Evolutionary conservation across 2,888 invertebrate genomes (phyloP).

Genomic region (Cheilosia variabilis): DNA sequence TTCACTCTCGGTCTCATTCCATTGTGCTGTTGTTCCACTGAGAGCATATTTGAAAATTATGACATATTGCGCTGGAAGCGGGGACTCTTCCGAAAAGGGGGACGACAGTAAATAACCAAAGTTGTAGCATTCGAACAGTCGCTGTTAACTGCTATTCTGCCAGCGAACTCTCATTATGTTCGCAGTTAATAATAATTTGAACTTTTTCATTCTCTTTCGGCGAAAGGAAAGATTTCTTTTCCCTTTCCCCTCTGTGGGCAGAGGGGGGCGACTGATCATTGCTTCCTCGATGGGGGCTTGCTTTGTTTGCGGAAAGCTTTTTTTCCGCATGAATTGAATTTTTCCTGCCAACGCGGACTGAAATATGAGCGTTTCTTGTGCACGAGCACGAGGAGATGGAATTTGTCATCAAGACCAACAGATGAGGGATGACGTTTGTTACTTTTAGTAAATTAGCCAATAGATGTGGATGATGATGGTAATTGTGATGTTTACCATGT

Average conservation of each 20-base stretch:
- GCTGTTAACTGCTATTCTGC: constrained; percentile 30
- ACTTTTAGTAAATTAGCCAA: constrained; percentile 63
- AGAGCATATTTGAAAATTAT: constrained; percentile 73
- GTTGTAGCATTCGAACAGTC: constrained; percentile 70
- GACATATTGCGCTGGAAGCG: constrained; percentile 64
- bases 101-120: constrained; percentile 74
- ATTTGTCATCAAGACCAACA: constrained; percentile 59
- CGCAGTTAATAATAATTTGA: constrained; percentile 75
- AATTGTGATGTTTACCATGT: constrained; percentile 64
- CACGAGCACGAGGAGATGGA: constrained; percentile 18
- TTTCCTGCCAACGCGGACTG: constrained; percentile 54
- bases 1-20: constrained; percentile 48
- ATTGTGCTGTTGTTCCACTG: constrained; percentile 38
- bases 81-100: constrained; percentile 20
- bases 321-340: constrained; percentile 69
- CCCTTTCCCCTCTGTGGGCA: neutral
- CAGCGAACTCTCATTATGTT: constrained; percentile 69
- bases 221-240: constrained; percentile 21
- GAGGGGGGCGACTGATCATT: constrained; percentile 47
- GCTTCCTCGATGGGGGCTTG: constrained; percentile 55
- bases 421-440: constrained; percentile 34
- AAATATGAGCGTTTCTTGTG: constrained; percentile 54
- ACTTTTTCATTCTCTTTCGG: constrained; percentile 68
- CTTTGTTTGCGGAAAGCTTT: constrained; percentile 55
- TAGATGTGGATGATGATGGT: constrained; percentile 65